Base-by-base conservation (phyloP, 1,140 invertebrate species). In the Ptiloglossa arizonensis region DNA sequence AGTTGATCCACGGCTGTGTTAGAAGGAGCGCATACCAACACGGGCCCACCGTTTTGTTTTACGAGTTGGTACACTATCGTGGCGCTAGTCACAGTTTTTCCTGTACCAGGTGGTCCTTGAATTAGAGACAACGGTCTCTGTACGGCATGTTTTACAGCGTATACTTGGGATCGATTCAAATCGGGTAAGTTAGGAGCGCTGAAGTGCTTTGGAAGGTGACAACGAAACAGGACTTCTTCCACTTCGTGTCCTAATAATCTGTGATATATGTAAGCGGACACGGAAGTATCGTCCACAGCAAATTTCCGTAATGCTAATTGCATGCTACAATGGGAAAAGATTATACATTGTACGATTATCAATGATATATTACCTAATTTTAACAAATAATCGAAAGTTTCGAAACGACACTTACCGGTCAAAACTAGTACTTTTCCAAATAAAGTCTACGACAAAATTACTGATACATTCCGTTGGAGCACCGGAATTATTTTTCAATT, bases 1-100 rank as follows among this genome's bases (percentile, higher is more conserved):
- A 99, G 93, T 89, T 99, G 99, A 92, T 99, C 99, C 0, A 99
- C 99, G 56, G 99, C 99, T 13, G 99, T 99, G 89, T 99, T 99
- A 24, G 98, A 99, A 0, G 99, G 99, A 3, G 99, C 99, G 92
- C 99, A 99, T 0, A 99, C 99, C 0, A 99, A 92, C 0, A 99
- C 98, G 0, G 98, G 98, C 3, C 98, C 98, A 8, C 96, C 97
- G 82, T 96, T 97, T 89, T 99, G 97, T 90, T 98, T 97, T 0
- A 98, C 98, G 44, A 99, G 93, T 91, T 99, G 99, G 90, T 99
- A 99, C 0, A 99, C 99, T 86, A 99, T 98, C 0, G 99, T 99
- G 0, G 99, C 99, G 9, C 99, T 99, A 2, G 99, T 99, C 0
- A 99, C 99, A 0, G 99, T 99, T 93, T 99, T 99, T 1, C 99